Evolutionary conservation across 2,113 vertebrate species (phyloP).

Genomic region (Anolis carolinensis): DNA sequence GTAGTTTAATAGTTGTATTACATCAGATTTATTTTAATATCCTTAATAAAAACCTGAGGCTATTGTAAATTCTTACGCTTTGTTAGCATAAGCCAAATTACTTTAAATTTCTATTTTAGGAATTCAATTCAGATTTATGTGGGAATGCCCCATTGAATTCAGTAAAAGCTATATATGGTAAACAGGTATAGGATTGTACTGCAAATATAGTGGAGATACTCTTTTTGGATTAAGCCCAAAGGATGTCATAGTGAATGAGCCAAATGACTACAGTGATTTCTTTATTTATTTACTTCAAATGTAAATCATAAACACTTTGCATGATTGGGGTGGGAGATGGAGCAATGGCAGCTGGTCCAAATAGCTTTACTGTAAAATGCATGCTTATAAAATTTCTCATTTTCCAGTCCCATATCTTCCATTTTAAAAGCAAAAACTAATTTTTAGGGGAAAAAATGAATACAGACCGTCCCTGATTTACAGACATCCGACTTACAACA

Average conservation of each 20-base stretch:
- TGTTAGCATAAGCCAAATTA: neutral
- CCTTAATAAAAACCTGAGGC: neutral
- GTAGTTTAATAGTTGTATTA: neutral
- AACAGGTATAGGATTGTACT: constrained; percentile 1
- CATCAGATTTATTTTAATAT: neutral
- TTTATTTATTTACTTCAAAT: constrained; percentile 51
- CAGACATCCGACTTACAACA: too few relatives aligned
- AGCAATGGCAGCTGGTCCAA: constrained; percentile 33
- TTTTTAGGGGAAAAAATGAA: neutral
- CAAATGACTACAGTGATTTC: constrained; percentile 37
- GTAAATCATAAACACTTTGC: constrained; percentile 13
- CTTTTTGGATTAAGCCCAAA: constrained; percentile 36
- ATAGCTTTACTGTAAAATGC: neutral
- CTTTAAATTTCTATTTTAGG: constrained; percentile 48
- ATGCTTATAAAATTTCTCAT: neutral
- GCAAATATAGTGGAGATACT: constrained; percentile 26
- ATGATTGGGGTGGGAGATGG: constrained; percentile 27
- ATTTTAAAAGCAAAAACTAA: neutral
- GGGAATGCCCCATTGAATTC: neutral
- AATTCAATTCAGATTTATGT: neutral
- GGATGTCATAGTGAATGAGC: constrained; percentile 28
- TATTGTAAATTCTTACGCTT: constrained; percentile 20
- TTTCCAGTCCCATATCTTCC: constrained; percentile 1
- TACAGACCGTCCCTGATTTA: too few relatives aligned
- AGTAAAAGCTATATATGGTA: neutral